phyloP scores from a whole-genome alignment of 2,888 invertebrate species.

The Geophilus truncorum region DNA sequence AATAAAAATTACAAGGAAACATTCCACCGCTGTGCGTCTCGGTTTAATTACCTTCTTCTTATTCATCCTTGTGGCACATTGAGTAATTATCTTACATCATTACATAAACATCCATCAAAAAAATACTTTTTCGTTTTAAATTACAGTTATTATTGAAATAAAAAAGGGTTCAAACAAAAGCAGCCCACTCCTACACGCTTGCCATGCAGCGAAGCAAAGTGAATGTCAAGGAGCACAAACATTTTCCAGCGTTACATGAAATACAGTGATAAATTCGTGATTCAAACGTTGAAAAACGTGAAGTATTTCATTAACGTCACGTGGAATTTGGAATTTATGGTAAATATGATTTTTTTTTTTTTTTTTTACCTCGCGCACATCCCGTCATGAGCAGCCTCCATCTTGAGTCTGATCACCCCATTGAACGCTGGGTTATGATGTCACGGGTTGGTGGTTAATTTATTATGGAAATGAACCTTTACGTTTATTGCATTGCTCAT shows the following conservation, averaged over 20 bases:
- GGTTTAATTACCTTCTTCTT: neutral
- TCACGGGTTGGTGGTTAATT: neutral
- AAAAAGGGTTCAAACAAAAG: neutral
- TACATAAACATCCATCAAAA: neutral
- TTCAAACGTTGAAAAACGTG: too few relatives aligned
- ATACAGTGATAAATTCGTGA: too few relatives aligned
- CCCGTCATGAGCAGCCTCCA: neutral
- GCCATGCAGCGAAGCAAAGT: neutral
- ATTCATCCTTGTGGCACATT: too few relatives aligned
- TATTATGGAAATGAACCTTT: neutral
- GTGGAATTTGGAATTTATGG: too few relatives aligned
- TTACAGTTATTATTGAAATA: neutral
- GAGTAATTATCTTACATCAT: neutral
- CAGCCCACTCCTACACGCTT: neutral
- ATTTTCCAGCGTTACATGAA: neutral
- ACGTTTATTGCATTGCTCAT: neutral
- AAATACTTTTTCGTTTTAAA: too few relatives aligned
- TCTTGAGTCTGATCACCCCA: neutral
- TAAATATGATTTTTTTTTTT: too few relatives aligned
- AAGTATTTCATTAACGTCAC: too few relatives aligned
- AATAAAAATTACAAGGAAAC: neutral
- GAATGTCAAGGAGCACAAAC: too few relatives aligned
- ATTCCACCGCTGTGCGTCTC: neutral
- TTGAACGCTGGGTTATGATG: neutral
- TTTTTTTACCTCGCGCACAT: neutral